phyloP scores from a whole-genome alignment of 2,113 vertebrate species.

The Astur gentilis region DNA sequence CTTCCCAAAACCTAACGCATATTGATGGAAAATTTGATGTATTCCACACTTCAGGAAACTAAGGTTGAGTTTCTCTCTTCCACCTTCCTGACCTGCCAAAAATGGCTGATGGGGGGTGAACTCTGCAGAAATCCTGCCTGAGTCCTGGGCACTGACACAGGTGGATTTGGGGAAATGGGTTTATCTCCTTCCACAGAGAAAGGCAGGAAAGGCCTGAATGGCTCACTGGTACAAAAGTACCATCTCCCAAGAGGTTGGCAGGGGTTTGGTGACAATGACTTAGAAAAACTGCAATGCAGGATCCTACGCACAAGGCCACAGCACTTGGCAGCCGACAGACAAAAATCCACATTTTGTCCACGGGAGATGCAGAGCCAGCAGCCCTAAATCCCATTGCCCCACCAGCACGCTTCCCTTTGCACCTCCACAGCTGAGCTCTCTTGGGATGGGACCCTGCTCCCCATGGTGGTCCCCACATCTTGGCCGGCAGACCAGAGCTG shows the following conservation, averaged over 20 bases:
- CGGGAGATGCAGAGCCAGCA: not conserved
- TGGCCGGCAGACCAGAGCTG: fast-evolving
- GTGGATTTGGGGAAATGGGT: not conserved
- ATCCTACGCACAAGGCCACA: not conserved
- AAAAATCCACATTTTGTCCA: not conserved
- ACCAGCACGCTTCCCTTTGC: not conserved
- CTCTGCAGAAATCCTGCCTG: not conserved
- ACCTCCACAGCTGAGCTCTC: not conserved
- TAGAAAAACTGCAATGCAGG: not conserved
- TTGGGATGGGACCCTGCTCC: not conserved
- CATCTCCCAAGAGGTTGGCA: fast-evolving
- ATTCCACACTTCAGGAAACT: not conserved
- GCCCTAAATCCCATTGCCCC: not conserved
- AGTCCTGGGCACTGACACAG: fast-evolving
- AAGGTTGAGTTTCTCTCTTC: fast-evolving
- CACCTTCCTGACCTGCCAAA: not conserved
- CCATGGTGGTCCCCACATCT: fast-evolving
- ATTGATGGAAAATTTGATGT: fast-evolving
- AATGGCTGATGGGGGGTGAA: not conserved
- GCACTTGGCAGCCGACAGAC: not conserved
- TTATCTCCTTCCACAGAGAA: not conserved
- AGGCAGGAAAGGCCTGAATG: not conserved
- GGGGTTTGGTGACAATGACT: not conserved
- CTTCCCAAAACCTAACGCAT: not conserved
- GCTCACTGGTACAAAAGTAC: not conserved